Evolutionary conservation across 2,888 invertebrate species (phyloP).

Genomic region (Drosophila paranaensis): DNA sequence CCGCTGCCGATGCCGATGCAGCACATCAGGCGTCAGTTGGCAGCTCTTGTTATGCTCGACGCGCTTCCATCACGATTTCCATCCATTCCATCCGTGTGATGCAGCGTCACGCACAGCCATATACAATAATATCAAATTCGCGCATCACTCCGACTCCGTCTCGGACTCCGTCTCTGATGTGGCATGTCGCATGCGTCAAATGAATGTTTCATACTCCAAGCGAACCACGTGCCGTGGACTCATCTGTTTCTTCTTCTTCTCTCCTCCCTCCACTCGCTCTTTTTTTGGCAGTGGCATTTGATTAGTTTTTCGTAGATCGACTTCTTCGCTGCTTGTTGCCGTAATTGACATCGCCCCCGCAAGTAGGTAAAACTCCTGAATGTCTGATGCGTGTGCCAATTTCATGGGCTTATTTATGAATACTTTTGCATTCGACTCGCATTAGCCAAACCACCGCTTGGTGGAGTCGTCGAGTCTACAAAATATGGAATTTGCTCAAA

Average conservation of each 20-base stretch:
- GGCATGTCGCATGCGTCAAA: conserved; percentile 75
- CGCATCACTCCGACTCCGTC: conserved; percentile 37
- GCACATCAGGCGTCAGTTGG: conserved; percentile 36
- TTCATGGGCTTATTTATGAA: conserved; percentile 69
- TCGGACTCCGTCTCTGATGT: conserved; percentile 31
- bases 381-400: conserved; percentile 67
- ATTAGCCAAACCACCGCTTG: conserved; percentile 31
- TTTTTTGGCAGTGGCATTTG: conserved; percentile 61
- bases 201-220: conserved; percentile 72
- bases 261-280: background rate
- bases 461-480: background rate
- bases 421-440: conserved; percentile 40
- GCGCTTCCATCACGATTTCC: conserved; percentile 75
- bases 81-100: conserved; percentile 58
- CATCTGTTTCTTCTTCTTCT: conserved; percentile 60
- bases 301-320: conserved; percentile 74
- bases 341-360: conserved; percentile 43
- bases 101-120: conserved; percentile 83
- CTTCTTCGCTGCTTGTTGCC: conserved; percentile 31
- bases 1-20: conserved; percentile 26
- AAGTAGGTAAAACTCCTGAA: conserved; percentile 24
- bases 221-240: conserved; percentile 49
- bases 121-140: conserved; percentile 73
- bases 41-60: conserved; percentile 70
- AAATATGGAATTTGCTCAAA: background rate